Evolutionary conservation across 1,140 invertebrate species (phyloP).

Genomic region (Dendroctonus valens): DNA sequence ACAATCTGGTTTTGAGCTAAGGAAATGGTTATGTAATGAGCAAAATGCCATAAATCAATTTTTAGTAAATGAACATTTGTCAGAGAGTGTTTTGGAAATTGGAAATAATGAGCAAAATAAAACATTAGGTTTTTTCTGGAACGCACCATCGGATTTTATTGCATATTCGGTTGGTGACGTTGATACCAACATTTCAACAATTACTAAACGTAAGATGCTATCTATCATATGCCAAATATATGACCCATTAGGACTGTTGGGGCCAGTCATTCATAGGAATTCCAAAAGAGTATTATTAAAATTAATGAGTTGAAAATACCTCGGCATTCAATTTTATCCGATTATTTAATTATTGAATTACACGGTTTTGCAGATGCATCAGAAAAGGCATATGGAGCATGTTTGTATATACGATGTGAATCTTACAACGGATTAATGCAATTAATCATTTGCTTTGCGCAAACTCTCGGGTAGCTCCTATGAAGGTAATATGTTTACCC

Average conservation of each 20-base stretch:
- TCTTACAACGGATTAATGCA: too few relatives aligned
- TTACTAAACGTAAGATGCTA: slow-evolving; percentile 43
- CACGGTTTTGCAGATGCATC: slow-evolving; percentile 48
- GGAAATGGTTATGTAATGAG: slow-evolving; percentile 42
- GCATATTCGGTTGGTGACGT: not conserved
- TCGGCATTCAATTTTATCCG: slow-evolving; percentile 37
- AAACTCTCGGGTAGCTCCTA: slow-evolving; percentile 22
- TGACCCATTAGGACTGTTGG: too few relatives aligned
- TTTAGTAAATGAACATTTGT: not conserved
- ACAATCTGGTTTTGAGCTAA: slow-evolving; percentile 33
- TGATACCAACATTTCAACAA: not conserved
- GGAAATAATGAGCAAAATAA: slow-evolving; percentile 33
- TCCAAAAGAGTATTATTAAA: too few relatives aligned
- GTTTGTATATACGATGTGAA: slow-evolving; percentile 36
- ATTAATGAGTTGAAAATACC: slow-evolving; percentile 36
- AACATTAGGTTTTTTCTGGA: slow-evolving; percentile 34
- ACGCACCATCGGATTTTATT: slow-evolving; percentile 1
- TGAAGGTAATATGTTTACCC: slow-evolving; percentile 22
- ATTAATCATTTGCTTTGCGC: slow-evolving; percentile 27
- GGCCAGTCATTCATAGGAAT: too few relatives aligned
- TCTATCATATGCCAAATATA: slow-evolving; percentile 43
- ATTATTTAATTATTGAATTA: slow-evolving; percentile 33
- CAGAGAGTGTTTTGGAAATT: slow-evolving; percentile 14
- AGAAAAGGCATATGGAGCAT: slow-evolving; percentile 41
- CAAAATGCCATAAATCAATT: not conserved